Conservation (phyloP, 1,140 invertebrate genomes). For the Mesaphorura yosii region DNA sequence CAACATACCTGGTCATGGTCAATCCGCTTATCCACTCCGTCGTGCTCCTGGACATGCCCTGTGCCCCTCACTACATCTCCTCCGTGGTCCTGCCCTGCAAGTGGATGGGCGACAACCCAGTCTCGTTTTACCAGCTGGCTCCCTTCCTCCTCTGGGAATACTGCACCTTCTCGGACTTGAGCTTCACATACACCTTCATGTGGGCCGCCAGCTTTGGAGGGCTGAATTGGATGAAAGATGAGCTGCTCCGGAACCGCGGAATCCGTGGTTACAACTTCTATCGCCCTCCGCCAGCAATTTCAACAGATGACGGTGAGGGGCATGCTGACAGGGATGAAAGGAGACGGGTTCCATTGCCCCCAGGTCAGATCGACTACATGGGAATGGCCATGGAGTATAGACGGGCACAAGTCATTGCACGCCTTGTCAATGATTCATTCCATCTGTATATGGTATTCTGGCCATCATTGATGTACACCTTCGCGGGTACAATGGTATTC, state of each 20-base stretch:
- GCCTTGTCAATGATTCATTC: background rate
- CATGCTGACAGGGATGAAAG: background rate
- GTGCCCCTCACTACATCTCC: background rate
- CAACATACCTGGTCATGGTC: background rate
- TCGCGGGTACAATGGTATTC: background rate
- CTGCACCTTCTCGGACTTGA: background rate
- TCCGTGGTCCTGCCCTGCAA: background rate
- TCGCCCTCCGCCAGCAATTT: no score
- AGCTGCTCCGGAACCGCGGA: background rate
- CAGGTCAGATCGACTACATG: no score
- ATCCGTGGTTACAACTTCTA: no score
- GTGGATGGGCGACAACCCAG: background rate
- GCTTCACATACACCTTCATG: background rate
- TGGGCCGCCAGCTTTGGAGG: background rate
- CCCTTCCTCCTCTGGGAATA: background rate
- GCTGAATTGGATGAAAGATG: background rate
- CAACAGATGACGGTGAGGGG: no score
- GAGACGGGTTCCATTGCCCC: background rate
- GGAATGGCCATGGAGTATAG: no score
- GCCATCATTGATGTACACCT: background rate
- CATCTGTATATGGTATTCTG: background rate
- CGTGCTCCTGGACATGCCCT: background rate
- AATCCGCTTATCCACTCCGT: background rate
- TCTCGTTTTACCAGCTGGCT: background rate
- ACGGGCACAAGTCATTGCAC: background rate